A percentile compares a stretch with the other conserved stretches of the same genome.
These are phyloP conservation scores for Hydropsyche betteni DNA, from an alignment of 2,888 invertebrate genomes.

Conservation along the genomic window DNA sequence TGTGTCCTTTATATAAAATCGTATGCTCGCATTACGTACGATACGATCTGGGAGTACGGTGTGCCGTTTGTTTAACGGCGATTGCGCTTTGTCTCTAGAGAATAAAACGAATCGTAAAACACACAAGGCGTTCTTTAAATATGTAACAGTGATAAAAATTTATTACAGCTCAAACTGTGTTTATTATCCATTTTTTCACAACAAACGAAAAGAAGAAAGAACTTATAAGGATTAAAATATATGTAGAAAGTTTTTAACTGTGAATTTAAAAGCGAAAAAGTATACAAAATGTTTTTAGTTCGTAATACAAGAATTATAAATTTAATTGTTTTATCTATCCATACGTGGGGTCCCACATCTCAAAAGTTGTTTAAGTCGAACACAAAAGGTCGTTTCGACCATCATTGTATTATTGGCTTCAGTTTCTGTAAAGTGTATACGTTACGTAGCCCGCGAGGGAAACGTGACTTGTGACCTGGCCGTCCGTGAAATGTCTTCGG, in stretches of 20 bases:
- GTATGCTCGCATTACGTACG: slow-evolving; percentile 1
- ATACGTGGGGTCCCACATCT: slow-evolving; percentile 1
- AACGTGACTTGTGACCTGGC: slow-evolving; percentile 17
- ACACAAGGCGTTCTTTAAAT: too few species aligned
- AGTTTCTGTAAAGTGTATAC: not conserved
- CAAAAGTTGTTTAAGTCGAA: not conserved
- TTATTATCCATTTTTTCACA: too few species aligned
- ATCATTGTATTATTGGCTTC: slow-evolving; percentile 26
- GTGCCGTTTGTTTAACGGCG: slow-evolving; percentile 5
- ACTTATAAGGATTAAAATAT: too few species aligned
- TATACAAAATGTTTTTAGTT: too few species aligned
- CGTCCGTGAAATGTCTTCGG: slow-evolving; percentile 19
- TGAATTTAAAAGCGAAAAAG: too few species aligned
- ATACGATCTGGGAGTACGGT: slow-evolving; percentile 4
- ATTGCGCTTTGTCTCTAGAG: too few species aligned
- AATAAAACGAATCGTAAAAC: too few species aligned
- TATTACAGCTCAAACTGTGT: too few species aligned
- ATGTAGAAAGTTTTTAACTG: too few species aligned
- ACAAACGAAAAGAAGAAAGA: too few species aligned
- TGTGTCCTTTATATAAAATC: slow-evolving; percentile 13
- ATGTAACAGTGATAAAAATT: too few species aligned
- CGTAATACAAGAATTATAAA: too few species aligned
- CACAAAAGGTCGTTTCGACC: slow-evolving; percentile 12
- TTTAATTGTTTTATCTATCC: not conserved
- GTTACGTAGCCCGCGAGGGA: not conserved